phyloP scores from a whole-genome alignment of 2,888 invertebrate species.

The Sesia apiformis region DNA sequence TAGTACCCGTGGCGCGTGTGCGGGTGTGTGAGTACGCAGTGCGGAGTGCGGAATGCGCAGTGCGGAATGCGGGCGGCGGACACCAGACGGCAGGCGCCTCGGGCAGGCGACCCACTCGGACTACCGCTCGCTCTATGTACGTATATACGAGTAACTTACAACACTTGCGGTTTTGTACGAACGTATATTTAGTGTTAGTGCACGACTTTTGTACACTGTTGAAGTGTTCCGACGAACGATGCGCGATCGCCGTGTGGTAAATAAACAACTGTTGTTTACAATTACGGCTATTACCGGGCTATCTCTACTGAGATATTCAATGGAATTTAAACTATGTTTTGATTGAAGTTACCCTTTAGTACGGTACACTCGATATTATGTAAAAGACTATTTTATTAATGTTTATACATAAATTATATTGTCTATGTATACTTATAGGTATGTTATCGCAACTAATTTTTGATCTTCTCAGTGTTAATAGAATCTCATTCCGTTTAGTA shows the following conservation, averaged over 20 bases:
- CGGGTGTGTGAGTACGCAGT: constrained; percentile 7
- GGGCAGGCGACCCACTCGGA: constrained; percentile 41
- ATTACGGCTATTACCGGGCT: constrained; percentile 22
- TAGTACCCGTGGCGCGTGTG: background rate
- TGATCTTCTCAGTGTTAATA: constrained; percentile 19
- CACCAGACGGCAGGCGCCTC: constrained; percentile 11
- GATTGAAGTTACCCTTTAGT: constrained; percentile 43
- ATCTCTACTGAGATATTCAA: constrained; percentile 37
- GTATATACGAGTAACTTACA: constrained; percentile 13
- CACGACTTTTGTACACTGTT: constrained; percentile 35
- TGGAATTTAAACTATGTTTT: constrained; percentile 33
- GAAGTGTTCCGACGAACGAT: background rate
- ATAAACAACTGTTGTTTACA: no score
- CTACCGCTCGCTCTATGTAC: constrained; percentile 23
- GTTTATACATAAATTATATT: constrained; percentile 23
- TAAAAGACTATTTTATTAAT: constrained; percentile 44
- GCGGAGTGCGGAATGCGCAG: constrained; percentile 12
- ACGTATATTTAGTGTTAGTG: constrained; percentile 38
- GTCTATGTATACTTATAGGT: constrained; percentile 6
- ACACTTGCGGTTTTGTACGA: constrained; percentile 26
- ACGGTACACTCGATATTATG: constrained; percentile 32
- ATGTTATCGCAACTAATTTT: constrained; percentile 1
- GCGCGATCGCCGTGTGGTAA: no score
- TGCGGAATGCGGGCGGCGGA: background rate
- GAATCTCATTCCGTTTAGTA: constrained; percentile 32